A percentile compares a stretch with the other conserved stretches of the same genome.
phyloP scores from a whole-genome alignment of 2,797 vertebrate genomes.

The Clarias fuscus region DNA sequence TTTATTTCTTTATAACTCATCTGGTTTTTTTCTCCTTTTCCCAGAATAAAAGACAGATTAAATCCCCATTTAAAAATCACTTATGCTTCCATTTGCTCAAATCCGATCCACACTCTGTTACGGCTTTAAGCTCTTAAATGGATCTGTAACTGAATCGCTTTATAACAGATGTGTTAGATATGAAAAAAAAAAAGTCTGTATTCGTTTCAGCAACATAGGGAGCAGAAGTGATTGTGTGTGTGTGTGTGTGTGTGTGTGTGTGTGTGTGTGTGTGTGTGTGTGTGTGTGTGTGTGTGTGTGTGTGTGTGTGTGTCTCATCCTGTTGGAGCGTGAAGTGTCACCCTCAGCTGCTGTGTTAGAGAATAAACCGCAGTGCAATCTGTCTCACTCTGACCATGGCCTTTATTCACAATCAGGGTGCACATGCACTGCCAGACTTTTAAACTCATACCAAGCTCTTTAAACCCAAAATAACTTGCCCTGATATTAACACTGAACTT shows the following conservation, averaged over 20 bases:
- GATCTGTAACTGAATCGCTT: constrained; percentile 80
- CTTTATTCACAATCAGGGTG: constrained; percentile 80
- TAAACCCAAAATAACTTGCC: not conserved
- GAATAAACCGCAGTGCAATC: constrained; percentile 14
- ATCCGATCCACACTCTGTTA: constrained; percentile 78
- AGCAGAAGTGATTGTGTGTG: constrained; percentile 80
- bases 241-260: constrained; percentile 52
- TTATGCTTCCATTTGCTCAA: constrained; percentile 66
- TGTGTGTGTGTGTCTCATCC: constrained; percentile 84
- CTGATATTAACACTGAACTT: not conserved
- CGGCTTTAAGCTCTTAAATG: constrained; percentile 77
- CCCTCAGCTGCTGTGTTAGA: constrained; percentile 87
- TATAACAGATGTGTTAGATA: constrained; percentile 96
- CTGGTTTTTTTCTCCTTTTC: not conserved
- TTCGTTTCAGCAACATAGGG: constrained; percentile 77
- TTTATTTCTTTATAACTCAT: constrained; percentile 30
- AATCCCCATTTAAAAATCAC: constrained; percentile 55
- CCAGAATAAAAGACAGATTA: constrained; percentile 38
- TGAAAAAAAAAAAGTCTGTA: constrained; percentile 74
- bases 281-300: constrained; percentile 59
- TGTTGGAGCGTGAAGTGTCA: constrained; percentile 99
- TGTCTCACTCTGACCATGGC: constrained; percentile 9
- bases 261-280: constrained; percentile 60
- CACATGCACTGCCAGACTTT: constrained; percentile 69
- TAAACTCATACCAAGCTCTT: not conserved